A percentile compares a stretch with the other conserved stretches of the same genome.
Conservation (phyloP, 2,113 vertebrate genomes). For the Nasalis larvatus region DNA sequence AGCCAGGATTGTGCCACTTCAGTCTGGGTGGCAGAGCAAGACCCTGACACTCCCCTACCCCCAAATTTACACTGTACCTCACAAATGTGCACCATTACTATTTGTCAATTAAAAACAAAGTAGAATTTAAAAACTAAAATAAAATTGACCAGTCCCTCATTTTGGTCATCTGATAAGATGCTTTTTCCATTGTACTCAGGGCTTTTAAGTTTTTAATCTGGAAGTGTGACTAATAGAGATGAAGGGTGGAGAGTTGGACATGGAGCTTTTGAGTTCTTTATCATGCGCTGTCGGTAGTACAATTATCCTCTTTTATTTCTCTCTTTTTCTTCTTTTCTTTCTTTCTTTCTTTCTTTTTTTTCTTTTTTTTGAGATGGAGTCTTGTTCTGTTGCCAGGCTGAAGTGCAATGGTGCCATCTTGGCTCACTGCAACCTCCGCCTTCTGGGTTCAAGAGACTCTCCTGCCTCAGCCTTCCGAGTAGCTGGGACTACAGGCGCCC, state of each 20-base stretch:
- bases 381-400: too few relatives aligned
- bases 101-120: background rate
- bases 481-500: too few relatives aligned
- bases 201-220: background rate
- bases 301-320: too few relatives aligned
- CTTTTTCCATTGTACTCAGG: background rate
- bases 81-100: background rate
- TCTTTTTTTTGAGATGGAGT: too few relatives aligned
- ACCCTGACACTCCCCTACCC: too few relatives aligned
- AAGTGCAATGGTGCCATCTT: too few relatives aligned
- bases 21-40: too few relatives aligned
- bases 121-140: background rate
- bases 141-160: background rate
- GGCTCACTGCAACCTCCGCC: too few relatives aligned
- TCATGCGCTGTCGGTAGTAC: fast-evolving
- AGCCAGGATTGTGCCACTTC: too few relatives aligned
- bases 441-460: too few relatives aligned
- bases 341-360: fast-evolving
- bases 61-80: background rate
- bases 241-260: background rate
- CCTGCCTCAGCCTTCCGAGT: too few relatives aligned
- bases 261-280: background rate
- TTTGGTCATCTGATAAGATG: background rate
- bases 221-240: background rate
- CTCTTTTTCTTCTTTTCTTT: too few relatives aligned